Base-by-base conservation (phyloP, 2,113 vertebrate species). In the Mobula birostris region DNA sequence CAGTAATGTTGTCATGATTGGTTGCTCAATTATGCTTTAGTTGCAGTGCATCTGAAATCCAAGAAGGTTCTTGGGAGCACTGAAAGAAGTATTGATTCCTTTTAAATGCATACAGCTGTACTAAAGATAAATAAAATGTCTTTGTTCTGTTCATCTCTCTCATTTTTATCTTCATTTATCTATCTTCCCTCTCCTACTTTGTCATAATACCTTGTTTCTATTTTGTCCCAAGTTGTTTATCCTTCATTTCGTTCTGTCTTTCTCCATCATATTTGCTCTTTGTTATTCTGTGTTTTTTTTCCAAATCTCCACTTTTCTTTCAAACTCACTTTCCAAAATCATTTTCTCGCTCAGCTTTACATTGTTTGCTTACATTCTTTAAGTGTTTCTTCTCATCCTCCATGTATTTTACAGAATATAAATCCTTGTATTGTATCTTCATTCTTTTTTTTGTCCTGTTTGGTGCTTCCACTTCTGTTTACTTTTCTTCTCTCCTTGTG, bases 1-100 rank as follows among this genome's bases (percentile, higher is more conserved):
- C 58, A n/a, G 58, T 61, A 63, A 11, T 27, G 14, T 88, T 88
- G 61, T 88, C 61, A 88, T 63, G 83, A 88, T 88, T 63, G 24
- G 56, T 88, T 88, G 58, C 83, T 88, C 83, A 88, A 88, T 88
- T 88, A 29, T n/a, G 83, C 27, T 63, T 88, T n/a, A 88, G 83
- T 58, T 63, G 83, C 61, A 88, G 32, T 88, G 27, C 58, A 61
- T 63, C 58, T 63, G 27, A 88, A 61, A 58, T 88, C 58, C 58
- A 88, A 88, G 83, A 63, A 88, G 12, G 58, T 58, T 5, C 27
- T n/a, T 88, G 83, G 29, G 56, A 27, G 4, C 27, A 63, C 56
- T 88, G 48, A 87, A 85, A n/a, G 32, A 63, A 88, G n/a, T 29
- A 88, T 88, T 63, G 29, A 88, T 88, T 29, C 83, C 61, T 29